Evolutionary conservation across 2,113 vertebrate genomes (phyloP).

Genomic region (Genyomyrus donnyi): DNA sequence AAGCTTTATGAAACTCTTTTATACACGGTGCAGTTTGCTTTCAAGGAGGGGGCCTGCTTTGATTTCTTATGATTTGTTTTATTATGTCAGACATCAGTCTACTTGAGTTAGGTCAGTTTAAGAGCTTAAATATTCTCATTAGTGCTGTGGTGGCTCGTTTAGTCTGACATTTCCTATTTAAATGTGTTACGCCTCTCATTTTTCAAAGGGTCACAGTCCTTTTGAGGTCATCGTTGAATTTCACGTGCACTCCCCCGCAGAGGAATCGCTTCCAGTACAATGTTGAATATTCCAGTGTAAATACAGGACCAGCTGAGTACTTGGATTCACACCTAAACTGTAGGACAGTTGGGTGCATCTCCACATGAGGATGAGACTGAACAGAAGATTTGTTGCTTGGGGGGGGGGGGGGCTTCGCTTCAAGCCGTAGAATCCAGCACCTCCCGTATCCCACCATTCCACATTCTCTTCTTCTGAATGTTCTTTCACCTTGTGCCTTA

Average conservation of each 20-base stretch:
- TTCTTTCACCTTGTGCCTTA: constrained; percentile 20
- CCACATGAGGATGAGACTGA: background rate
- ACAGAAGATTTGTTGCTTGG: background rate
- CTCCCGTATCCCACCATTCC: background rate
- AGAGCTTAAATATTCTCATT: background rate
- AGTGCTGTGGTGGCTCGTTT: background rate
- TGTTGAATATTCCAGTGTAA: background rate
- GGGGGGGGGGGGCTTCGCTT: background rate
- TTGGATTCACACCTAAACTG: background rate
- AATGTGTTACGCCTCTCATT: background rate
- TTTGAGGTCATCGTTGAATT: background rate
- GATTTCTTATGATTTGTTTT: background rate
- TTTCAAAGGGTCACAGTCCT: background rate
- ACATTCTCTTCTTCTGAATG: background rate
- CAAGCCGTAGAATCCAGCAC: background rate
- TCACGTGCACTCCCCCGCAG: background rate
- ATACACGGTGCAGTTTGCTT: background rate
- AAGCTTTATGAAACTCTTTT: background rate
- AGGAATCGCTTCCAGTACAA: background rate
- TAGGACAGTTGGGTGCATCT: background rate
- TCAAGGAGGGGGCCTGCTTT: background rate
- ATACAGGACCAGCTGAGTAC: background rate
- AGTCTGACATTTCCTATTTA: background rate
- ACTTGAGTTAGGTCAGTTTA: background rate
- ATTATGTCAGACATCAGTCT: background rate